A percentile compares a stretch with the other conserved stretches of the same genome.
phyloP scores from a whole-genome alignment of 1,140 invertebrate species.

The Ganaspis sp. region DNA sequence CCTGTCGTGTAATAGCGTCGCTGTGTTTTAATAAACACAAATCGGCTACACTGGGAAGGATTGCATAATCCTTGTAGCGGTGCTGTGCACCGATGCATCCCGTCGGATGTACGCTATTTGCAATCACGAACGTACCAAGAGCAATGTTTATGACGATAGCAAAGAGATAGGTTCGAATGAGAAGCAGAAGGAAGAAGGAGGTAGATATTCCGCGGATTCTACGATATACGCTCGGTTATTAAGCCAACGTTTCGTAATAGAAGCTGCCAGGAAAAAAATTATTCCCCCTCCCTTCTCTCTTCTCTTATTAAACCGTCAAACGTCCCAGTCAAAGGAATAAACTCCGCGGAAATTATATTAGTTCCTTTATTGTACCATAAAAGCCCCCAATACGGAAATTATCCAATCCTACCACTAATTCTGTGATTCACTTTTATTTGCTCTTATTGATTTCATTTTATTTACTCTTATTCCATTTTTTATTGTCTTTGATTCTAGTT shows the following conservation, averaged over 20 bases:
- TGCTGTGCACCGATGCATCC: slow-evolving; percentile 65
- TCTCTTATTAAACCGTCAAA: no score
- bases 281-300: slow-evolving; percentile 42
- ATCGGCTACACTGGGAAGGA: slow-evolving; percentile 51
- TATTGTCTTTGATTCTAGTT: no score
- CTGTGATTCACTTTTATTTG: no score
- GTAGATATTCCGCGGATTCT: slow-evolving; percentile 64
- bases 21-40: slow-evolving; percentile 66
- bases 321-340: not conserved
- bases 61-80: slow-evolving; percentile 61
- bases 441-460: no score
- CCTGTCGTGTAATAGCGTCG: not conserved
- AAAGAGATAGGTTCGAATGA: slow-evolving; percentile 34
- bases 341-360: slow-evolving; percentile 3
- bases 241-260: slow-evolving; percentile 68
- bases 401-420: no score
- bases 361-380: not conserved
- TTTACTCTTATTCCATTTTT: no score
- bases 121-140: slow-evolving; percentile 71
- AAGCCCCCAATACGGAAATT: no score
- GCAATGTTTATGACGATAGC: slow-evolving; percentile 70
- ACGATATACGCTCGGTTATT: slow-evolving; percentile 68
- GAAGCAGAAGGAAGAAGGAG: slow-evolving; percentile 45
- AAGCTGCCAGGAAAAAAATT: slow-evolving; percentile 54
- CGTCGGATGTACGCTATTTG: slow-evolving; percentile 74